These are phyloP conservation scores for Oscheius sp. DNA, from an alignment of 2,888 invertebrate genomes.

Conservation along the genomic window DNA sequence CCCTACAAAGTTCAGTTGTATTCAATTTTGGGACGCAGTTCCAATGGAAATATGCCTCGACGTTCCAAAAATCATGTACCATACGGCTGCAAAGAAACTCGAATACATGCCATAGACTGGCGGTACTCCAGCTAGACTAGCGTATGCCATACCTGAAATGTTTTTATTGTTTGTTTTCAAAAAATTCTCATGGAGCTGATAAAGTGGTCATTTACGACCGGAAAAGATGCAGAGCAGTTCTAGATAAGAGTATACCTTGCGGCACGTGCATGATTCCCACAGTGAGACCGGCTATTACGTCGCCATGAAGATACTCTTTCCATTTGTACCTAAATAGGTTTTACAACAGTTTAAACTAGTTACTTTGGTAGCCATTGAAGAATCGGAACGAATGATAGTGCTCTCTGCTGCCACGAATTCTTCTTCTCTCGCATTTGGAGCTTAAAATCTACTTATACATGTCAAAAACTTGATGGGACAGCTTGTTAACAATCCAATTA, in stretches of 20 bases:
- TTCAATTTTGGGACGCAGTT: conserved; percentile 13
- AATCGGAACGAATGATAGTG: conserved; percentile 51
- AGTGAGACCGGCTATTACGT: conserved; percentile 68
- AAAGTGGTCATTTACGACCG: conserved; percentile 1
- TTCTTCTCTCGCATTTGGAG: conserved; percentile 10
- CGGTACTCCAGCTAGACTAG: conserved; percentile 76
- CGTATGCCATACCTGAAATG: conserved; percentile 77
- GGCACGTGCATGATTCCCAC: conserved; percentile 72
- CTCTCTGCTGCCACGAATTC: not conserved
- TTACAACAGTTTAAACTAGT: not conserved
- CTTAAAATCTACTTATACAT: not conserved
- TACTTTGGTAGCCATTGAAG: conserved; percentile 62
- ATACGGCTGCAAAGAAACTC: conserved; percentile 89
- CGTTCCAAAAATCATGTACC: conserved; percentile 88
- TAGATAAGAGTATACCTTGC: conserved; percentile 43
- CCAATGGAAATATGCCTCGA: conserved; percentile 90
- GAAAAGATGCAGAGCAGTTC: not conserved
- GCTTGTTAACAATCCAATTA: not conserved
- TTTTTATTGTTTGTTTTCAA: not conserved
- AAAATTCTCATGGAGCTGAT: not conserved
- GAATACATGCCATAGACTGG: conserved; percentile 81
- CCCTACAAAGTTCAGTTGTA: conserved; percentile 51
- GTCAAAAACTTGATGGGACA: not conserved
- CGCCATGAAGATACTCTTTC: conserved; percentile 61
- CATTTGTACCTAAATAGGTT: conserved; percentile 51